Evolutionary conservation across 2,888 invertebrate genomes (phyloP), one percentile per base, ranked within the genome.

Genomic region (Dysmachus trigonus): DNA sequence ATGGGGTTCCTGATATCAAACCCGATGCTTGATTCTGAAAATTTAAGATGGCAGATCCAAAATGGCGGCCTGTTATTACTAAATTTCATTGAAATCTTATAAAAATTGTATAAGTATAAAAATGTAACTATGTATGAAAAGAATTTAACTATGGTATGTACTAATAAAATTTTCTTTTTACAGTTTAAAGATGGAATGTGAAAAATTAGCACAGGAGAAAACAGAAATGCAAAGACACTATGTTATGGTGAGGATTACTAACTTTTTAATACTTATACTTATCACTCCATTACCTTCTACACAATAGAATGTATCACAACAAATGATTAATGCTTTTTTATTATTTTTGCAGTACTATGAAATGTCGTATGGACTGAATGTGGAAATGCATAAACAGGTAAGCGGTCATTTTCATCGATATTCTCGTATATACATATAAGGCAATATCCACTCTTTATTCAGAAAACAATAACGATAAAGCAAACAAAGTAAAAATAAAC

Each of bases 351-450:
- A 98, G 97, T 98, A 98, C 94, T 98, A 98, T 94, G 98, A 98
- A 95, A 98, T 98, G 98, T 98, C 98, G 86, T 98, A 98, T 93
- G 98, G 98, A 90, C 95, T 98, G 93, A 98, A 98, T 93, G 97
- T 97, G 92, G 98, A 98, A 94, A 97, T 98, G 97, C 98, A 98
- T 93, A 98, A 98, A 94, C 98, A 98, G 96, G 97, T 97, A 94
- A 93, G 74, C 47, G 5, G 6, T n/a, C n/a, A 47, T 15, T 41
- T 47, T 47, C n/a, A 18, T 33, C 33, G 2, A 33, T 33, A 33
- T 2, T 6, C 2, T 33, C 6, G 6, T 33, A 33, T 6, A 33
- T 5, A 33, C 4, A 5, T 33, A 6, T 33, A 33, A 5, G 33
- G 4, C 2, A 33, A 2, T 33, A 6, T 33, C 33, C n/a, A n/a